Evolutionary conservation across 2,888 invertebrate species (phyloP).

Genomic region (Agrochola litura): DNA sequence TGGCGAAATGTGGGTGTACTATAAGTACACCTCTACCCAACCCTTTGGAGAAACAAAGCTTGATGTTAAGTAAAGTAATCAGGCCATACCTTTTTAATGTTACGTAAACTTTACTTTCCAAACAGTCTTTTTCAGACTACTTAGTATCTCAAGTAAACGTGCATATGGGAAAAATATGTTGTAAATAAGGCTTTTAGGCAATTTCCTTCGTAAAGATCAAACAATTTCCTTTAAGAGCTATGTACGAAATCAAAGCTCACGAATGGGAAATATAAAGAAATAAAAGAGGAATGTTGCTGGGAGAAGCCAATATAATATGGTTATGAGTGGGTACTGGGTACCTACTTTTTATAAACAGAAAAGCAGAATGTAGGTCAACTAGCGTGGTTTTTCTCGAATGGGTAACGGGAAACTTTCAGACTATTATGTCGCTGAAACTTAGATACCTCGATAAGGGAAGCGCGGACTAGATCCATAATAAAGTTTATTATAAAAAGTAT

Average conservation of each 20-base stretch:
- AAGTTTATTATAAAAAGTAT: slow-evolving; percentile 42
- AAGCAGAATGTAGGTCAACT: slow-evolving; percentile 62
- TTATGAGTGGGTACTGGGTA: slow-evolving; percentile 52
- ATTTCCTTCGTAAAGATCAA: slow-evolving; percentile 78
- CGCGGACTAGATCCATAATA: slow-evolving; percentile 30
- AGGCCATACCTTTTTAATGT: slow-evolving; percentile 28
- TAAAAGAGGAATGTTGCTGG: slow-evolving; percentile 60
- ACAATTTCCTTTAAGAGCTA: slow-evolving; percentile 75
- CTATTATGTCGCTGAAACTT: slow-evolving; percentile 49
- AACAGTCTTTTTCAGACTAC: slow-evolving; percentile 15
- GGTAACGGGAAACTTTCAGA: slow-evolving; percentile 53
- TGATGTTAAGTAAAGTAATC: slow-evolving; percentile 8
- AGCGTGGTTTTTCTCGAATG: slow-evolving; percentile 46
- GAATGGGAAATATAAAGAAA: slow-evolving; percentile 66
- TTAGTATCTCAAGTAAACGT: slow-evolving; percentile 48
- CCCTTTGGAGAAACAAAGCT: background rate
- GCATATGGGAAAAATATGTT: slow-evolving; percentile 68
- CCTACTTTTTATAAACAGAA: slow-evolving; percentile 56
- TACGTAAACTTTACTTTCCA: background rate
- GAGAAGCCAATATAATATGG: slow-evolving; percentile 68
- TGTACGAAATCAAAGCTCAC: slow-evolving; percentile 72
- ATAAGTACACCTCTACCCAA: background rate
- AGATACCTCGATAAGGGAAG: slow-evolving; percentile 46
- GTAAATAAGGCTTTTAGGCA: slow-evolving; percentile 75
- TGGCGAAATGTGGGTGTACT: no score